Percentiles rank a stretch among this genome's conserved stretches.
phyloP scores from a whole-genome alignment of 2,113 vertebrate genomes.

The Megaptera novaeangliae region DNA sequence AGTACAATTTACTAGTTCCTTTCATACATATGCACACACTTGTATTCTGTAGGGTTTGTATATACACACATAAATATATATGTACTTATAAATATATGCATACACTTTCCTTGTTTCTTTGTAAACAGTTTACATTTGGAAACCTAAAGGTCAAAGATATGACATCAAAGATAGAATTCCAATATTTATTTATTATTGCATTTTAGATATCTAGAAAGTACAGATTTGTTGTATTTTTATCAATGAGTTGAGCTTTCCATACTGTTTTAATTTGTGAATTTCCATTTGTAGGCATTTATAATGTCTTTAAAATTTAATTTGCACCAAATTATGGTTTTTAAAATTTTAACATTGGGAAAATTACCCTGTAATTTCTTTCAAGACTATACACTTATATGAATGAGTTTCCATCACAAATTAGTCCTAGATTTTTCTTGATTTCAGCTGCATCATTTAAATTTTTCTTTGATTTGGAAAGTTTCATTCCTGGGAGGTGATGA shows the following conservation, averaged over 20 bases:
- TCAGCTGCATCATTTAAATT: background rate
- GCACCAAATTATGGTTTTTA: constrained; percentile 2
- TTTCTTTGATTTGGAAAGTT: constrained; percentile 1
- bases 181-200: background rate
- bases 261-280: background rate
- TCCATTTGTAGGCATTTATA: constrained; percentile 1
- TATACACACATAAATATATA: background rate
- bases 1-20: background rate
- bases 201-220: background rate
- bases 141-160: background rate
- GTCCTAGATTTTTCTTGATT: background rate
- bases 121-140: background rate
- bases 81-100: background rate
- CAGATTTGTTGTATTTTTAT: background rate
- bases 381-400: background rate
- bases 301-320: constrained; percentile 41
- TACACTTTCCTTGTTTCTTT: background rate
- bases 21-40: background rate
- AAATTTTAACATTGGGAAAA: constrained; percentile 28
- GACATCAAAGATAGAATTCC: background rate
- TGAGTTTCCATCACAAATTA: background rate
- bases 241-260: background rate
- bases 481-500: background rate
- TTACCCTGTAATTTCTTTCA: constrained; percentile 3
- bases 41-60: background rate